Evolutionary conservation across 1,140 invertebrate species (phyloP).

Genomic region (Leguminivora glycinivorella): DNA sequence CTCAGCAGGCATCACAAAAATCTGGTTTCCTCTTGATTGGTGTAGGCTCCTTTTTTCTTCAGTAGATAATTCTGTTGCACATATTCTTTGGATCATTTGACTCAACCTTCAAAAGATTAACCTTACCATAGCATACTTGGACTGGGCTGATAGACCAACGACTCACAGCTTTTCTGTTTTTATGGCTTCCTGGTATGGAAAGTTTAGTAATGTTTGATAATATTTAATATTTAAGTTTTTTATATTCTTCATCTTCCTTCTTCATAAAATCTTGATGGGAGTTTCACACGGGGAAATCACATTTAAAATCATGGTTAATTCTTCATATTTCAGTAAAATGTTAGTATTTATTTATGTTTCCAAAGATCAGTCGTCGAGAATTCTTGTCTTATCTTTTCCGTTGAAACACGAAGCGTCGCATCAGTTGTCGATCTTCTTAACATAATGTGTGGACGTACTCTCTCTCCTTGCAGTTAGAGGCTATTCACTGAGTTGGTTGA

Average conservation of each 20-base stretch:
- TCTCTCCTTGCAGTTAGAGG: background rate
- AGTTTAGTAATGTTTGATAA: slow-evolving; percentile 9
- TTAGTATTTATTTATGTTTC: background rate
- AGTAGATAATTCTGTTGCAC: slow-evolving; percentile 24
- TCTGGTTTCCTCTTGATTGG: slow-evolving; percentile 14
- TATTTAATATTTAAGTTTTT: slow-evolving; percentile 1
- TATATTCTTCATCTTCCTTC: slow-evolving; percentile 16
- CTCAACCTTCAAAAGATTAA: slow-evolving; percentile 42
- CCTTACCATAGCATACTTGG: slow-evolving; percentile 65
- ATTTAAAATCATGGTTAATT: background rate
- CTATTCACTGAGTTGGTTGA: background rate
- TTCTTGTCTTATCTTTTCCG: background rate
- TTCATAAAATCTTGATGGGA: slow-evolving; percentile 24
- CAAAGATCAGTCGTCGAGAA: background rate
- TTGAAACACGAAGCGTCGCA: background rate
- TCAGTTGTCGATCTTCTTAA: background rate
- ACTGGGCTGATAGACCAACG: slow-evolving; percentile 68
- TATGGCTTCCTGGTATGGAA: background rate
- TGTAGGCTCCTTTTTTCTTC: background rate
- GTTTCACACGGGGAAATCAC: background rate
- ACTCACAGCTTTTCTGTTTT: slow-evolving; percentile 37
- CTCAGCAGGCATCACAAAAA: slow-evolving; percentile 10
- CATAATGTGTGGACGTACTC: background rate
- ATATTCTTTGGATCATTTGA: slow-evolving; percentile 61
- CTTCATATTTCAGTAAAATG: background rate